Evolutionary conservation across 2,113 vertebrate species (phyloP), one percentile per base, ranked within the genome.

Genomic region (Toxostoma redivivum): DNA sequence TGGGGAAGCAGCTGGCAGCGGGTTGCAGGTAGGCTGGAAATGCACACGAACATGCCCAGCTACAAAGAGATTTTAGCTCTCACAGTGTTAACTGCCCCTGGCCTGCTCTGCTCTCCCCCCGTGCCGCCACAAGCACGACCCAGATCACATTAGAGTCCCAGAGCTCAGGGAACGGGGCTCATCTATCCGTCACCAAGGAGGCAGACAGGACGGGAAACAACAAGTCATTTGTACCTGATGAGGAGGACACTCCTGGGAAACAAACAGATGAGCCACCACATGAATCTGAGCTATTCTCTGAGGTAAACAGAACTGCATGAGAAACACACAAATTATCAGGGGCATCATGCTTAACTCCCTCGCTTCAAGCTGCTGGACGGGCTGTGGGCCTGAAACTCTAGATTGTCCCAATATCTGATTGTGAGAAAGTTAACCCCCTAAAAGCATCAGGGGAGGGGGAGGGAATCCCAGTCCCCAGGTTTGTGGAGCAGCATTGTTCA

Each of bases 301-400:
- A 82, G 98, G 99, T 98, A 98, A 99, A 99, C 98, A 98, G 98
- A 98, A 99, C 98, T 99, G 98, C 98, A 99, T 99, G 98, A 99
- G 98, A 99, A 99, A 98, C 98, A 98, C 92, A 97, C 96, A 97
- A 97, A 98, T 98, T 98, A 98, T 98, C 98, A 94, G 94, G 95
- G 95, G 96, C 97, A 98, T 98, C 98, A 57, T 81, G 90, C 97
- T 98, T 97, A 98, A 98, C 98, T 97, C 97, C 88, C 96, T 96
- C 82, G 53, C 94, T 96, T 94, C 96, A 87, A 94, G 93, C 96
- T 91, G 95, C 94, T 90, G 97, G 94, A 95, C 2, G 1, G 90
- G 93, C 94, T 88, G 94, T 69, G 88, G 98, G 84, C 96, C 72
- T 98, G 98, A 98, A 98, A 98, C 81, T 40, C 90, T 96, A 98